These are phyloP conservation scores for Balanococcus diminutus DNA, from an alignment of 2,888 invertebrate species.

Conservation along the genomic window DNA sequence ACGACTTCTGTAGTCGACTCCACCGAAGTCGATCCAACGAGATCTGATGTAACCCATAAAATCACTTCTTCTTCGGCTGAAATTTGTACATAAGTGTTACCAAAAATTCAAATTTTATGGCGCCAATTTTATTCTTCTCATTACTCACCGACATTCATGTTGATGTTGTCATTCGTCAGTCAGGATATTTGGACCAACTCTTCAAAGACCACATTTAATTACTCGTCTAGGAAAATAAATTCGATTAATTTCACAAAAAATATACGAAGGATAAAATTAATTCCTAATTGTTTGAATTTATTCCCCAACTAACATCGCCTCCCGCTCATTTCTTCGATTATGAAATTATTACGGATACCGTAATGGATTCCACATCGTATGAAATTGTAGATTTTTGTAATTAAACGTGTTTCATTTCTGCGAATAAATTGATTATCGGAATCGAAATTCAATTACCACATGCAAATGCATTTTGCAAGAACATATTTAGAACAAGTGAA, in stretches of 20 bases:
- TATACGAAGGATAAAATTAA: too few relatives aligned
- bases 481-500: background rate
- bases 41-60: slow-evolving; percentile 48
- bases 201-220: background rate
- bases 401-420: background rate
- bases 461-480: too few relatives aligned
- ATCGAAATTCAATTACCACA: background rate
- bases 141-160: slow-evolving; percentile 46
- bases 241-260: background rate
- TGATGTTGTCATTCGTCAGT: background rate
- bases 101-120: background rate
- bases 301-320: background rate
- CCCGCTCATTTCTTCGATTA: background rate
- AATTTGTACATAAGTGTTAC: background rate
- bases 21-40: background rate
- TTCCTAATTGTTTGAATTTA: background rate
- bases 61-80: slow-evolving; percentile 49
- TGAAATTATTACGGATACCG: background rate
- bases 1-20: background rate
- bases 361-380: background rate
- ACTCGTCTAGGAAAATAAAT: background rate
- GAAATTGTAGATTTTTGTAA: background rate
- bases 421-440: background rate
- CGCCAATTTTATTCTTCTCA: background rate
- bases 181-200: background rate